A percentile compares a stretch with the other conserved stretches of the same genome.
Evolutionary conservation across 2,888 invertebrate genomes (phyloP).

Genomic region (Amiota minor): DNA sequence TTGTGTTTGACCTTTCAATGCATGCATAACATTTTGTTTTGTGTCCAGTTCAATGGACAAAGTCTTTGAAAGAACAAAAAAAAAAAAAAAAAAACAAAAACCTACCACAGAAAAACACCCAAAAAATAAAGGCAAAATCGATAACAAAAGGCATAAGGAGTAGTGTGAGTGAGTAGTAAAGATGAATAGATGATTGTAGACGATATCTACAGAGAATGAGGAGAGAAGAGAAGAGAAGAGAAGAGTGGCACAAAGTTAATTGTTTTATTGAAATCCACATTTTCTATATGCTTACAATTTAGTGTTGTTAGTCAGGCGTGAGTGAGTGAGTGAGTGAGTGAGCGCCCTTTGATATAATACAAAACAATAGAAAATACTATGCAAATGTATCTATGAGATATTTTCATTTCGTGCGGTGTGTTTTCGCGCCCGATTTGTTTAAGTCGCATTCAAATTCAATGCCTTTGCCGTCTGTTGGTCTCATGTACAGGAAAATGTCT

Average conservation of each 20-base stretch:
- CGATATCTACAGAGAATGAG: neutral
- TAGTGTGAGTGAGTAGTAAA: neutral
- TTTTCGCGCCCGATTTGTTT: conserved; percentile 61
- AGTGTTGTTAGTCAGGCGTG: too few species aligned
- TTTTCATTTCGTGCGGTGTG: neutral
- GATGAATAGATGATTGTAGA: conserved; percentile 41
- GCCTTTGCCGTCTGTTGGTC: conserved; percentile 18
- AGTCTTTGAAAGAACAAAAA: too few species aligned
- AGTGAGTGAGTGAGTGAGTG: too few species aligned
- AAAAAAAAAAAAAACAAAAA: too few species aligned
- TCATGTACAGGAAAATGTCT: too few species aligned
- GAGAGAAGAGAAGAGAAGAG: neutral
- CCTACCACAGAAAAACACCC: too few species aligned
- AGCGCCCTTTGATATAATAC: too few species aligned
- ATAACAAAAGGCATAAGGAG: conserved; percentile 31
- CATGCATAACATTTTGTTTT: too few species aligned
- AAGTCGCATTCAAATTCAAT: conserved; percentile 64
- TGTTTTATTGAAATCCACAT: conserved; percentile 64
- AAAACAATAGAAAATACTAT: too few species aligned
- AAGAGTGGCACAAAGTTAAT: conserved; percentile 38
- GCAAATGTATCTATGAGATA: too few species aligned
- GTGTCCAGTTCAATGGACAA: too few species aligned
- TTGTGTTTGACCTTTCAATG: too few species aligned
- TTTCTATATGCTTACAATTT: conserved; percentile 33
- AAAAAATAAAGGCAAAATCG: conserved; percentile 4